Evolutionary conservation across 64 coral and sea anemone genomes (phyloP), one percentile per base, ranked within the genome.

Genomic region (Pocillopora verrucosa): DNA sequence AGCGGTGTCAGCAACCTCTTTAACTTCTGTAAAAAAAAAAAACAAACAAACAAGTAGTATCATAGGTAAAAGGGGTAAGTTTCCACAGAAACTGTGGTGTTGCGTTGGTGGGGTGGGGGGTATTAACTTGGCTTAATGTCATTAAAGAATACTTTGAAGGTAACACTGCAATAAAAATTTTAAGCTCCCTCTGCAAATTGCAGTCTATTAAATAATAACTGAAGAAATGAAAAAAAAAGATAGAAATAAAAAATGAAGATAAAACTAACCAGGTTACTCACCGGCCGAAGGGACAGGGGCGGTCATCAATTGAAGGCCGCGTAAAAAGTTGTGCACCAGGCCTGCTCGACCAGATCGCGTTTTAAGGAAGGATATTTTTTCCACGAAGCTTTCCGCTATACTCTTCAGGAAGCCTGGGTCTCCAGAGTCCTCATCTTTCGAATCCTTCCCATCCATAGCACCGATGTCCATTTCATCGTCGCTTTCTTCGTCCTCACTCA

Each of bases 251-350:
- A 51, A 51, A 51, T 3, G 41, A 51, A 51, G 3, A 7, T 4
- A 7, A 7, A 51, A 51, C 3, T 51, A 51, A 51, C 41, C 3
- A 51, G 41, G 41, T 51, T 51, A 51, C 41, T 51, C 41, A 51
- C 24, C 65, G 62, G n/a, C 79, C 36, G 59, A 63, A 25, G 58
- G 15, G 79, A 59, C 22, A 30, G 76, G 76, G n/a, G 45, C 10
- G 16, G 76, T 34, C 59, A 77, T 5, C 0, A 89, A 5, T 1
- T 58, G 2, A 11, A 89, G 75, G 11, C 88, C 88, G 25, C 88
- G 88, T 13, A 89, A 63, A 20, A 89, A 89, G 61, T 89, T 89
- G 45, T 89, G 77, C n/a, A 89, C 56, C 13, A 79, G 34, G 26
- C 76, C 88, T 16, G 88, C 88, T 89, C 76, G 61, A n/a, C 88